Evolutionary conservation across 2,797 vertebrate species (phyloP), one percentile per base, ranked within the genome.

Genomic region (Amblyopsis hoosieri): DNA sequence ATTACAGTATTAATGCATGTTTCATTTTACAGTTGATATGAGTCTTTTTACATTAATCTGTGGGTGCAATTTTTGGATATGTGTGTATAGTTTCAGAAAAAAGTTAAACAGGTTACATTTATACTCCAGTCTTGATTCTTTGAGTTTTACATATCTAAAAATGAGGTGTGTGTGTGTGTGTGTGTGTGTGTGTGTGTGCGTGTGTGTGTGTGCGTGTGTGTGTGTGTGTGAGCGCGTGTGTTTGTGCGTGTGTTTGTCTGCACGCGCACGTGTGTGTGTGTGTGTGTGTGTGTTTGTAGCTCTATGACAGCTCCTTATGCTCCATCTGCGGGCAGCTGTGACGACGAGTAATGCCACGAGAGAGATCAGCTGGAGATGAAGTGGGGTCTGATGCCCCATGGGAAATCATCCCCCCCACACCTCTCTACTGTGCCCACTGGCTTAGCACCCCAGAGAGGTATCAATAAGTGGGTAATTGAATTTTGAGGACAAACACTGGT

Each of bases 391-490:
- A 74, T 74, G 93, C 92, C 95, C 93, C 95, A 73, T 92, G 95
- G 96, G 95, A 97, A 97, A 97, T 97, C 96, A 97, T 90, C 93
- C 90, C 10, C 14, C 31, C 23, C 23, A 13, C 82, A 64, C 78
- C 81, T 82, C 76, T 82, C 80, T 77, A 90, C 92, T 91, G 88
- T 94, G 95, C 96, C 95, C 95, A 93, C 94, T 94, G 93, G 93
- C 94, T 92, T 92, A 94, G 93, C 94, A 93, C 95, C 95, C 94
- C 91, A 92, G 94, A 95, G 94, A 94, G 93, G 94, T 94, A 96
- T 97, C 95, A 96, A 96, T 96, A 96, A 95, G 94, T 93, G 93
- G 95, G 95, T 96, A 97, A 97, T 97, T 97, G 95, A 97, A 97
- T 97, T 96, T 96, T 94, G 94, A 96, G 95, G 93, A 94, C 95